These are phyloP conservation scores for Notolabrus celidotus DNA, from an alignment of 2,797 vertebrate species.

Conservation along the genomic window DNA sequence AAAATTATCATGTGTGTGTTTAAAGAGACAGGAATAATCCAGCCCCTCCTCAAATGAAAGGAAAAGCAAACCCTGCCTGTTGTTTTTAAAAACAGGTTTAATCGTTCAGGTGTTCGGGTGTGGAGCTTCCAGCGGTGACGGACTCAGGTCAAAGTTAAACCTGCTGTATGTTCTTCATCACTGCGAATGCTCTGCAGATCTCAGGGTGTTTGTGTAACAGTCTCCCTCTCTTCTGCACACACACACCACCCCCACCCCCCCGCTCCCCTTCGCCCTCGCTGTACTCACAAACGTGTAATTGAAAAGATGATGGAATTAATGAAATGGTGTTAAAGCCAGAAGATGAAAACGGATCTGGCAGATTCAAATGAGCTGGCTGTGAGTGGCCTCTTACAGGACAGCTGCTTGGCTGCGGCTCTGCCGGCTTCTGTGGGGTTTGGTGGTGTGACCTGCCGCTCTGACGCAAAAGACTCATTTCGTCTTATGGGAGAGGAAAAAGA, in stretches of 20 bases:
- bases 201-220: not conserved
- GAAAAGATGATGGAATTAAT: constrained; percentile 74
- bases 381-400: constrained; percentile 68
- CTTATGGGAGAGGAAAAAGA: not conserved
- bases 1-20: too few relatives aligned
- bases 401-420: constrained; percentile 36
- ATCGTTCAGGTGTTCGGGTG: not conserved
- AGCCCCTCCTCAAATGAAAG: not conserved
- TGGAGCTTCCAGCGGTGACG: not conserved
- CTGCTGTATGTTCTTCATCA: not conserved
- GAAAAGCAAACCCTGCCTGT: not conserved
- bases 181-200: not conserved
- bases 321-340: constrained; percentile 71
- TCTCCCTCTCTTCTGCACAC: not conserved
- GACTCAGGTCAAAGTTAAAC: constrained; percentile 1
- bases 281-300: constrained; percentile 71
- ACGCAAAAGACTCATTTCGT: constrained; percentile 16
- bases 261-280: constrained; percentile 21
- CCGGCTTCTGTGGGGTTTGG: constrained; percentile 7
- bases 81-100: not conserved
- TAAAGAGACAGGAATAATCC: too few relatives aligned
- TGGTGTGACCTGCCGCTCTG: constrained; percentile 13
- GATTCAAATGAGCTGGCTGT: constrained; percentile 73
- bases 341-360: constrained; percentile 70
- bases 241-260: not conserved